A percentile compares a stretch with the other conserved stretches of the same genome.
phyloP scores from a whole-genome alignment of 2,113 vertebrate genomes.

The Oreochromis niloticus region DNA sequence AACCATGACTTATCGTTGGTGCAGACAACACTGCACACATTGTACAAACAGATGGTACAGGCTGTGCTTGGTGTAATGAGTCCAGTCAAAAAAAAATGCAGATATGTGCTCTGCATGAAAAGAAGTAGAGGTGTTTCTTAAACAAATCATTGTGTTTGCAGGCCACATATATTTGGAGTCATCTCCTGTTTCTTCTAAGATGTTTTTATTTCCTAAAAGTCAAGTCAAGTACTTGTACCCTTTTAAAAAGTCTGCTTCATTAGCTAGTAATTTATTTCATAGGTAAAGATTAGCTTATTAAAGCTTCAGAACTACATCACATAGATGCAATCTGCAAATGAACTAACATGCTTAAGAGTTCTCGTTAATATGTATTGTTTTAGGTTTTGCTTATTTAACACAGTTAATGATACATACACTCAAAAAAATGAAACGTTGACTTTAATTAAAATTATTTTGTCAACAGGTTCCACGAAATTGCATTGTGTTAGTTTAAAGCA shows the following conservation, averaged over 20 bases:
- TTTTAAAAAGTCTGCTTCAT: background rate
- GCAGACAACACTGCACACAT: background rate
- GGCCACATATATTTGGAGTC: background rate
- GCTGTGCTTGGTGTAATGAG: background rate
- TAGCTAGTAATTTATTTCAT: background rate
- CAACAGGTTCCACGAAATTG: no score
- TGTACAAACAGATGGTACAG: background rate
- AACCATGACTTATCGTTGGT: background rate
- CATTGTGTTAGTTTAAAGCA: no score
- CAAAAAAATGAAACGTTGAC: no score
- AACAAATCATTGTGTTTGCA: background rate
- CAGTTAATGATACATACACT: background rate
- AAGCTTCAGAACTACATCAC: background rate
- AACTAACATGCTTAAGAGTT: background rate
- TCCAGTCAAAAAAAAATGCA: background rate
- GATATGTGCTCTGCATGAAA: background rate
- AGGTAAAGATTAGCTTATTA: background rate
- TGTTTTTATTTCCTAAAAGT: background rate
- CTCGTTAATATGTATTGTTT: rapidly evolving
- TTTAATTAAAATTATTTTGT: no score
- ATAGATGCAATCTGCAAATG: background rate
- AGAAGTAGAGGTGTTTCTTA: background rate
- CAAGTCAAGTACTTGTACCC: background rate
- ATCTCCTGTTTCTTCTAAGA: background rate
- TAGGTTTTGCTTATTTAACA: background rate